Evolutionary conservation across 2,888 invertebrate genomes (phyloP), one percentile per base, ranked within the genome.

Genomic region (Falcaria lacertinaria): DNA sequence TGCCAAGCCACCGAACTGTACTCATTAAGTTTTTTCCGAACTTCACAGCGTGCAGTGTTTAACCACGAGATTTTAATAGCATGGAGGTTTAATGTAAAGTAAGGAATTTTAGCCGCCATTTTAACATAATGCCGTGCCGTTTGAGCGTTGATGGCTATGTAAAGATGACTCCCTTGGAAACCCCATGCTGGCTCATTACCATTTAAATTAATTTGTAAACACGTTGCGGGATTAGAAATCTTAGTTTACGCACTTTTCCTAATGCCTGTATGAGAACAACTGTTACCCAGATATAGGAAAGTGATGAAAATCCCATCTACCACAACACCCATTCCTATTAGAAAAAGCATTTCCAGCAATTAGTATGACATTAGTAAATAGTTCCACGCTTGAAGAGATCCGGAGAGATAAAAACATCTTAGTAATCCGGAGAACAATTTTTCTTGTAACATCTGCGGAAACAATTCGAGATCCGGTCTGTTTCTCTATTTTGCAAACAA

Each of bases 401-500:
- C 28, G 11, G 11, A 7, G 3, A 28, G 3, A 28, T 3, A 3
- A 11, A 28, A 28, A 28, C 28, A 28, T 28, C 28, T 28, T 28
- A 11, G 11, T 7, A 50, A 45, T 49, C 44, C 34, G 45, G 35
- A 32, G 25, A 34, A 48, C 52, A 50, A 48, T 60, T 54, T 58
- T 51, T 65, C 65, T 50, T 50, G 52, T 54, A 58, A 51, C 61
- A 69, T 61, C 63, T 67, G 61, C 50, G 44, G 40, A 37, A 47
- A 48, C 55, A 45, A 53, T 57, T 52, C 39, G 34, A 44, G 47
- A 42, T 50, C 54, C 60, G 44, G 55, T 47, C 53, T 47, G 43
- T 50, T 59, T 46, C 46, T 52, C 53, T 61, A 63, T 63, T 60
- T 67, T 67, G 54, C 50, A 56, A 63, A 63, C 59, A 60, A 59